Evolutionary conservation across 2,888 invertebrate species (phyloP).

Genomic region (Sceliomorpha sp.): DNA sequence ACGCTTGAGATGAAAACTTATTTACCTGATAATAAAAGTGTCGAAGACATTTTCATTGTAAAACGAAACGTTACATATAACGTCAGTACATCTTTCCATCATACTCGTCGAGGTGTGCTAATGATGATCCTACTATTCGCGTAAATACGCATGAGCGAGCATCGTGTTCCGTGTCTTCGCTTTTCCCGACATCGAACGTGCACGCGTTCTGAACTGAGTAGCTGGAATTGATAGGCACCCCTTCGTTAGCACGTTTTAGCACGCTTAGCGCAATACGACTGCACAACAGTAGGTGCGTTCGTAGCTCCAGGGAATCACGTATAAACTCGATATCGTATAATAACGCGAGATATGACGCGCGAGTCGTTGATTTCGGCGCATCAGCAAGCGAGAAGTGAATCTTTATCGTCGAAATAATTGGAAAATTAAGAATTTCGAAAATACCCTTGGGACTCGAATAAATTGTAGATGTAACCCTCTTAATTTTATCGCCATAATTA

Average conservation of each 20-base stretch:
- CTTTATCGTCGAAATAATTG: too few species aligned
- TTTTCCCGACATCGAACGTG: slow-evolving; percentile 49
- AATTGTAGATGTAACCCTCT: slow-evolving; percentile 3
- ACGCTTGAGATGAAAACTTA: too few species aligned
- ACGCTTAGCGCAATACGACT: slow-evolving; percentile 59
- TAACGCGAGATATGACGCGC: slow-evolving; percentile 77
- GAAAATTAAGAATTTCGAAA: background rate
- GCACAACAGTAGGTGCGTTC: slow-evolving; percentile 40
- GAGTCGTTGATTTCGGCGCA: slow-evolving; percentile 53
- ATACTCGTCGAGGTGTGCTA: slow-evolving; percentile 50
- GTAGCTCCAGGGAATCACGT: slow-evolving; percentile 66
- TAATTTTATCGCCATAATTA: too few species aligned
- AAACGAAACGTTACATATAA: slow-evolving; percentile 8
- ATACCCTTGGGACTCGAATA: slow-evolving; percentile 9
- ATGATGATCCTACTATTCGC: slow-evolving; percentile 56
- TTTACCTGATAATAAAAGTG: too few species aligned
- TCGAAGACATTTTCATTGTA: too few species aligned
- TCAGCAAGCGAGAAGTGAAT: slow-evolving; percentile 13
- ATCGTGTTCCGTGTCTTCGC: slow-evolving; percentile 54
- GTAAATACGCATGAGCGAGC: slow-evolving; percentile 54
- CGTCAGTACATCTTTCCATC: slow-evolving; percentile 38
- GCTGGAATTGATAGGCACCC: slow-evolving; percentile 73
- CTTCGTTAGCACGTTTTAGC: slow-evolving; percentile 65
- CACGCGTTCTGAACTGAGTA: slow-evolving; percentile 62
- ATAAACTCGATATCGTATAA: slow-evolving; percentile 77